Evolutionary conservation across 2,797 vertebrate genomes (phyloP).

Genomic region (Danio aesculapii): DNA sequence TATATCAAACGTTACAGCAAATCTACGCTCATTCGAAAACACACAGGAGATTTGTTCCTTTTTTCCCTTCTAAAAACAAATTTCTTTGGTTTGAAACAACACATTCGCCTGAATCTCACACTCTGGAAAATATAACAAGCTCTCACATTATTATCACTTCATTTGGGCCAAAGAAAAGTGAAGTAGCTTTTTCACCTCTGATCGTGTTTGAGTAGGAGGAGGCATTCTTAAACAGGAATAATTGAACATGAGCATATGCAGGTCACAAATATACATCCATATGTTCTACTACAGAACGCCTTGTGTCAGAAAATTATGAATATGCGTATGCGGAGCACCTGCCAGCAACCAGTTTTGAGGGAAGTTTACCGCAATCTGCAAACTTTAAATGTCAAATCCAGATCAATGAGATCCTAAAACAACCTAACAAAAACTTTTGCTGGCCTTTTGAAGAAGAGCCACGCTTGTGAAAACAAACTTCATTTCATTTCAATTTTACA

Average conservation of each 20-base stretch:
- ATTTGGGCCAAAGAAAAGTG: slow-evolving; percentile 35
- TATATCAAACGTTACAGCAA: background rate
- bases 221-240: slow-evolving; percentile 37
- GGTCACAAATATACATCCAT: slow-evolving; percentile 45
- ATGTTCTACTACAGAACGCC: slow-evolving; percentile 4
- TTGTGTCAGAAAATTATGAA: background rate
- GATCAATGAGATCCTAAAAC: background rate
- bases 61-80: background rate
- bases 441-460: slow-evolving; percentile 12
- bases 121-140: slow-evolving; percentile 32
- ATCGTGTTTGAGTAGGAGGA: slow-evolving; percentile 42
- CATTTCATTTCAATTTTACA: slow-evolving; percentile 18
- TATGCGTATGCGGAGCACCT: background rate
- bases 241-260: slow-evolving; percentile 48
- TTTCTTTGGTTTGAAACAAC: background rate
- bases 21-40: background rate
- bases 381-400: slow-evolving; percentile 8
- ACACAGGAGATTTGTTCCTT: background rate
- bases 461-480: slow-evolving; percentile 16
- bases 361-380: slow-evolving; percentile 9
- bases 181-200: slow-evolving; percentile 40
- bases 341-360: background rate
- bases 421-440: background rate
- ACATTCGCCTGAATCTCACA: slow-evolving; percentile 19
- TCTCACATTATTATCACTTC: slow-evolving; percentile 48